Conservation (phyloP, 1,140 invertebrate species). For the Ruditapes philippinarum region DNA sequence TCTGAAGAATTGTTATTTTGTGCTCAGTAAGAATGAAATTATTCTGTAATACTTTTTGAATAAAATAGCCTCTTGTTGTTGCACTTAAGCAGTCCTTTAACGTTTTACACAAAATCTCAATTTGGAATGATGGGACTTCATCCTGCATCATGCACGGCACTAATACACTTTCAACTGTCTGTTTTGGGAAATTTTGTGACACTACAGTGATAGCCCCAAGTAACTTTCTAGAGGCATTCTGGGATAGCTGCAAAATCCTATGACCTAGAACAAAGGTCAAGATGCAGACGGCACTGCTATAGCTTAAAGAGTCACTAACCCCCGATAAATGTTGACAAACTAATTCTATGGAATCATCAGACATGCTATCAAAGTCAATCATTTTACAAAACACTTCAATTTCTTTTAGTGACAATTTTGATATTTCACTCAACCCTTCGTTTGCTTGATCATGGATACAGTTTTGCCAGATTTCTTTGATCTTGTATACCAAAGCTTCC, state of each 20-base stretch:
- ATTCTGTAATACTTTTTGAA: neutral
- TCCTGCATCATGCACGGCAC: neutral
- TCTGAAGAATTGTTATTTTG: slow-evolving; percentile 7
- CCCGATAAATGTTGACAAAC: slow-evolving; percentile 18
- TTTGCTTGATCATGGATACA: neutral
- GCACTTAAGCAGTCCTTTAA: neutral
- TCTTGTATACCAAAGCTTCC: neutral
- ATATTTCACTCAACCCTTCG: neutral
- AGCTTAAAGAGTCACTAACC: neutral
- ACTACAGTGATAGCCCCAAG: slow-evolving; percentile 43
- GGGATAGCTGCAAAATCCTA: neutral
- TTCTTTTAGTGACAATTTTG: slow-evolving; percentile 27
- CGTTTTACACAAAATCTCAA: slow-evolving; percentile 21
- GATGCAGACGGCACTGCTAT: slow-evolving; percentile 2
- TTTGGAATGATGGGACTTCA: neutral
- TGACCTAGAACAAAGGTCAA: slow-evolving; percentile 1
- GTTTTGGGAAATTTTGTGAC: slow-evolving; percentile 24
- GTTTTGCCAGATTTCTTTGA: slow-evolving; percentile 43
- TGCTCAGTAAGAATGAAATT: neutral
- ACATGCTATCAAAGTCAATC: slow-evolving; percentile 37
- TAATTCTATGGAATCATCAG: slow-evolving; percentile 34
- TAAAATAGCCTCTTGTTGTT: neutral
- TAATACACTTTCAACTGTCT: slow-evolving; percentile 16
- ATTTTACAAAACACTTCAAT: slow-evolving; percentile 16
- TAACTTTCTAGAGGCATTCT: slow-evolving; percentile 41